Evolutionary conservation across 2,113 vertebrate species (phyloP).

Genomic region (Columba livia): DNA sequence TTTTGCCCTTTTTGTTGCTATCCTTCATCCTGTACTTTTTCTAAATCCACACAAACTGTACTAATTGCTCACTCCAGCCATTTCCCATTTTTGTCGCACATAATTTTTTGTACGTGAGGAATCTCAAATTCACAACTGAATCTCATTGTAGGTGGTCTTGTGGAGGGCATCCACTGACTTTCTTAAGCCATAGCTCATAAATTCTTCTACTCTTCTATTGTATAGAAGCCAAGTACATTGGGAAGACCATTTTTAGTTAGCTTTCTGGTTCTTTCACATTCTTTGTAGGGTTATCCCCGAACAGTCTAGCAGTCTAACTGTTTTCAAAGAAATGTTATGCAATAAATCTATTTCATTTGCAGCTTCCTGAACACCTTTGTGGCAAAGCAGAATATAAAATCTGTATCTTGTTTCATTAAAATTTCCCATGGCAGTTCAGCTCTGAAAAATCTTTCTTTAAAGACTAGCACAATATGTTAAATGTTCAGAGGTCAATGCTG

Average conservation of each 20-base stretch:
- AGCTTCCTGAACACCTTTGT: not conserved
- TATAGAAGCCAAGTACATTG: not conserved
- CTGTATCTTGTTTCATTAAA: not conserved
- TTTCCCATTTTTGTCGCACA: not conserved
- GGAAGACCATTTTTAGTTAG: not conserved
- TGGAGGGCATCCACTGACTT: not conserved
- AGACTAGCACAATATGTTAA: conserved; percentile 3
- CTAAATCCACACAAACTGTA: not conserved
- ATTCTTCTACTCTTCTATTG: not conserved
- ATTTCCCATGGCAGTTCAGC: conserved; percentile 3
- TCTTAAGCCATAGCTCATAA: not conserved
- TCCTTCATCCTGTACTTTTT: not conserved
- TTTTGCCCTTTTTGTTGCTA: not conserved
- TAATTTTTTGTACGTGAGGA: not conserved
- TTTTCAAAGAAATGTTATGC: not conserved
- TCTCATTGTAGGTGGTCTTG: not conserved
- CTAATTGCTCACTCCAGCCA: not conserved
- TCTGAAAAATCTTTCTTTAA: conserved; percentile 17
- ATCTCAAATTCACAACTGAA: not conserved
- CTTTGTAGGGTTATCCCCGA: not conserved
- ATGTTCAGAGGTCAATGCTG: not conserved
- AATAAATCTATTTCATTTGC: not conserved
- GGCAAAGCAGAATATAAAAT: conserved; percentile 7
- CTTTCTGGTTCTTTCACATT: not conserved
- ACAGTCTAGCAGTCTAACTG: not conserved